Evolutionary conservation across 2,797 vertebrate genomes (phyloP), one percentile per base, ranked within the genome.

Genomic region (Takifugu rubripes): DNA sequence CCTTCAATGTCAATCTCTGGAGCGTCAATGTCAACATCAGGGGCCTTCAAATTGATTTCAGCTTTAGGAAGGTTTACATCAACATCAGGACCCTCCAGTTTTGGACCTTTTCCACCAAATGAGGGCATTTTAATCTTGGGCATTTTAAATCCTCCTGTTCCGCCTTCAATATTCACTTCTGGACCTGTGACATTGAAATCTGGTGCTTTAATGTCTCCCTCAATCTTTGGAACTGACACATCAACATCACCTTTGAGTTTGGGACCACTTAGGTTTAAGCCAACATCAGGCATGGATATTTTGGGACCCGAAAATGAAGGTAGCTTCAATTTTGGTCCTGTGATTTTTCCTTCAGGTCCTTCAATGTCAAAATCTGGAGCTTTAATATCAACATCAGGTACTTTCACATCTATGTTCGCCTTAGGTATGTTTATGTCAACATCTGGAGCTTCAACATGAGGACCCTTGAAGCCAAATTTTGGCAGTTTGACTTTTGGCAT

Each of bases 181-280:
- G 65, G 65, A 2, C 26, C 54, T 54, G 53, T 53, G 12, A 76
- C 25, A 7, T 71, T 54, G n/a, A 66, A 1, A 0, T 60, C 26
- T 46, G 77, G 66, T 63, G 17, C 15, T 61, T 49, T 40, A 29
- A 58, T 33, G 0, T 49, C 62, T 25, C 64, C 62, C 12, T 78
- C 54, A 3, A 84, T 3, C 8, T 65, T 68, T 56, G 75, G 64
- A 46, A 6, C 27, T 49, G 75, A 69, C 11, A 79, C 27, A 54
- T 82, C 70, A 24, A 40, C 31, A 59, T 85, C 85, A 8, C 74
- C 79, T 54, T 87, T 83, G 33, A 33, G 6, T 33, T 33, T 33
- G 33, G 33, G 33, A 33, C 33, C 33, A 10, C 33, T 11, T 1
- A 70, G 0, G 2, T 65, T 48, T 3, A 79, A 46, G 27, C 75